Evolutionary conservation across 2,797 vertebrate genomes (phyloP).

Genomic region (Scarus forsteni): DNA sequence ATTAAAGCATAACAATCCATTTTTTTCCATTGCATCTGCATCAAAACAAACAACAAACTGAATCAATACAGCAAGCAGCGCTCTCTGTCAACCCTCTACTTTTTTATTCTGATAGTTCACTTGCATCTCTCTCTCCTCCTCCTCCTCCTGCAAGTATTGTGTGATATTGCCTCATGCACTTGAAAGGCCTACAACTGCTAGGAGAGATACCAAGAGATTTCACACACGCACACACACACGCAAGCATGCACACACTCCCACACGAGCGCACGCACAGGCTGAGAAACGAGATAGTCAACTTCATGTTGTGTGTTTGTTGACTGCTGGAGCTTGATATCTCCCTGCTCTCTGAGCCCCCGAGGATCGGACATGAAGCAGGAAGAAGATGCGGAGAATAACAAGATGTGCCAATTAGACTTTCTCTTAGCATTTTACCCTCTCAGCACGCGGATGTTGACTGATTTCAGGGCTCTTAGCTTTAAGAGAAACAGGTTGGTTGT

Average conservation of each 20-base stretch:
- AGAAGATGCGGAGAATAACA: conserved; percentile 12
- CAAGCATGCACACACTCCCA: conserved; percentile 13
- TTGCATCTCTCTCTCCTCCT: conserved; percentile 59
- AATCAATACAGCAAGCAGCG: conserved; percentile 53
- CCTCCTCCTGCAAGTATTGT: conserved; percentile 78
- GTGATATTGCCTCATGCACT: conserved; percentile 83
- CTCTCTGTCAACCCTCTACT: conserved; percentile 61
- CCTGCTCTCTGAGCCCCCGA: conserved; percentile 33
- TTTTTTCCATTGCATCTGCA: conserved; percentile 33
- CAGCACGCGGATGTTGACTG: neutral
- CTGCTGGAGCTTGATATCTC: conserved; percentile 57
- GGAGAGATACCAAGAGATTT: conserved; percentile 80
- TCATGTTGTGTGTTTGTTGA: conserved; percentile 60
- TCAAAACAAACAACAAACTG: conserved; percentile 45
- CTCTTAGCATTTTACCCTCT: neutral
- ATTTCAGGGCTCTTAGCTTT: neutral
- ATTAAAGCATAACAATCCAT: conserved; percentile 8
- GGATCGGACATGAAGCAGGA: conserved; percentile 15
- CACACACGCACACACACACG: conserved; percentile 54
- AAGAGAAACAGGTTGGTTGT: conserved; percentile 17
- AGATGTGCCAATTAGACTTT: conserved; percentile 9
- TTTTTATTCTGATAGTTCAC: conserved; percentile 74
- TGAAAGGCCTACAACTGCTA: conserved; percentile 79
- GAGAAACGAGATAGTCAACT: conserved; percentile 72
- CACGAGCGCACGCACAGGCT: conserved; percentile 44